Conservation (phyloP, 2,888 invertebrate species). For the Orthosia cruda region DNA sequence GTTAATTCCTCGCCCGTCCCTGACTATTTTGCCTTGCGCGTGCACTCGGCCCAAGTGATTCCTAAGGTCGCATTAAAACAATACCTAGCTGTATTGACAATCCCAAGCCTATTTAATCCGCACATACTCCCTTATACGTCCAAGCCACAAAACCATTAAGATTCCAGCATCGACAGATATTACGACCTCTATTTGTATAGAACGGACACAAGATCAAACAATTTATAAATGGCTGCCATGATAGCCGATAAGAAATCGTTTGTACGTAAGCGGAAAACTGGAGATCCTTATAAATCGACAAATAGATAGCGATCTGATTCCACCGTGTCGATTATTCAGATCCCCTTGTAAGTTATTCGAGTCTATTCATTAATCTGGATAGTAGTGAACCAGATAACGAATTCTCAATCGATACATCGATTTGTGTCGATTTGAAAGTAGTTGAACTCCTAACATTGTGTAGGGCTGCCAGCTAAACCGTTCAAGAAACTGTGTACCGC, state of each 20-base stretch:
- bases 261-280: conserved; percentile 81
- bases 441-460: conserved; percentile 75
- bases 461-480: conserved; percentile 73
- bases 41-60: background rate
- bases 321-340: conserved; percentile 90
- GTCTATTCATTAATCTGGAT: conserved; percentile 89
- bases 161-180: conserved; percentile 50
- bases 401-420: conserved; percentile 86
- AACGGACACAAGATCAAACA: conserved; percentile 63
- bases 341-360: conserved; percentile 89
- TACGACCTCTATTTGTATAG: conserved; percentile 64
- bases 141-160: conserved; percentile 53
- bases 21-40: background rate
- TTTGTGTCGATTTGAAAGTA: conserved; percentile 81
- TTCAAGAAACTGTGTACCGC: background rate
- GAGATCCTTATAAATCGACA: conserved; percentile 89
- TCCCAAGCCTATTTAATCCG: background rate
- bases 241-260: conserved; percentile 66
- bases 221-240: conserved; percentile 66
- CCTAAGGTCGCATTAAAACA: background rate
- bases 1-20: background rate
- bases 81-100: background rate
- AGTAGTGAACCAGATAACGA: conserved; percentile 85
- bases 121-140: conserved; percentile 27
- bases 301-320: conserved; percentile 89